Evolutionary conservation across 2,797 vertebrate genomes (phyloP), one percentile per base, ranked within the genome.

Genomic region (Amazonetta brasiliensis): DNA sequence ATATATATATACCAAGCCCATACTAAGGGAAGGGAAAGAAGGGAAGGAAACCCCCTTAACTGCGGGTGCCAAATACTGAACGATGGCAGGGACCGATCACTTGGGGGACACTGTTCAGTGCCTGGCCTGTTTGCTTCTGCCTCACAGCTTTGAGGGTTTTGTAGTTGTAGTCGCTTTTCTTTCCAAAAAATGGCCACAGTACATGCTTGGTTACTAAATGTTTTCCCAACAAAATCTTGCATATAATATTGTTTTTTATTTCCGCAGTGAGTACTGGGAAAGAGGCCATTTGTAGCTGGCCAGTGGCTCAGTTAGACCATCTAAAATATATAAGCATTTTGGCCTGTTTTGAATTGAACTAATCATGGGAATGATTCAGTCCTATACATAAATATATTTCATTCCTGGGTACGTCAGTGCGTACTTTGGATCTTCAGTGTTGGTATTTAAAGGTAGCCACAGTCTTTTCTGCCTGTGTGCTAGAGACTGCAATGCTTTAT

Each of bases 1-100:
- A 41, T 41, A 50, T 12, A 12, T 62, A 20, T 21, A 15, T 19
- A 9, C 20, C 11, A 28, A 81, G 52, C 11, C 28, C 69, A 73
- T 37, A 20, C 3, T 1, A 7, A 46, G 14, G 68, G 58, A n/a
- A 21, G 23, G 48, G 48, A 50, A 50, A 23, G 48, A 23, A 48
- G 12, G 22, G 7, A 48, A 23, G 22, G 12, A 48, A 48, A 50
- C 48, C 23, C 48, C 23, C 23, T 25, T 50, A 50, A 50, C 7
- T 25, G 48, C 17, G 28, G 78, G 9, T 11, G 12, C 62, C 5
- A 28, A 44, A 6, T 7, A 0, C 39, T 26, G 13, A 3, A 4
- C 2, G 0, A 1, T 15, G 13, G 52, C 30, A 19, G 39, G 68
- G 4, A 1, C 1, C 1, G 3, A 0, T 11, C 2, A 0, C 20